Conservation (phyloP, 2,797 vertebrate species). For the Vespertilio murinus region DNA sequence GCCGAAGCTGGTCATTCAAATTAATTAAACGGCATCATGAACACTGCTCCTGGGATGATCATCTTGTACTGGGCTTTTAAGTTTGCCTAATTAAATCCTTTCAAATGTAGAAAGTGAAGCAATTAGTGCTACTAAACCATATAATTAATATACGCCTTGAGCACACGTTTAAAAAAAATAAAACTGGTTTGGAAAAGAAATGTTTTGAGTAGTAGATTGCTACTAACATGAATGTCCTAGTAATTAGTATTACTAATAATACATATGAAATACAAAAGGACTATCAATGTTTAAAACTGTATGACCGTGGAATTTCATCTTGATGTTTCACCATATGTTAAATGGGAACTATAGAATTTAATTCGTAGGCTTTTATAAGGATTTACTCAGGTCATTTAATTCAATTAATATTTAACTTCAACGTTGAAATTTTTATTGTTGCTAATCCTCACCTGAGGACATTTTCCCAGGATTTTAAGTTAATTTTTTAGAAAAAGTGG, state of each 20-base stretch:
- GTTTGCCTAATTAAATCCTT: conserved; percentile 46
- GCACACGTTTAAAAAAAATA: conserved; percentile 45
- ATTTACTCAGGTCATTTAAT: background rate
- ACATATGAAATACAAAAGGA: background rate
- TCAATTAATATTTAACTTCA: background rate
- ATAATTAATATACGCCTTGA: conserved; percentile 35
- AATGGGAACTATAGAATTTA: background rate
- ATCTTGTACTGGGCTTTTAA: conserved; percentile 61
- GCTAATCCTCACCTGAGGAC: too few species aligned
- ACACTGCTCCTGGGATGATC: conserved; percentile 40
- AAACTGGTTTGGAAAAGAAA: background rate
- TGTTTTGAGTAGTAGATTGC: background rate
- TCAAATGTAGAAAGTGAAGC: conserved; percentile 42
- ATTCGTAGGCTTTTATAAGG: background rate
- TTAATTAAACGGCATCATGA: conserved; percentile 57
- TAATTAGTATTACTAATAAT: background rate
- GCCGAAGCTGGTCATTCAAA: conserved; percentile 64
- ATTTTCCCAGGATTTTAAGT: too few species aligned
- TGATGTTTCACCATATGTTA: background rate
- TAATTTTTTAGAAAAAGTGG: too few species aligned
- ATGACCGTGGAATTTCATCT: background rate
- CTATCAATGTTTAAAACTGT: background rate
- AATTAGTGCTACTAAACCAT: conserved; percentile 24
- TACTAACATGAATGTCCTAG: background rate
- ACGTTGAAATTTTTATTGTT: background rate